Conservation (phyloP, 92 coral and sea anemone genomes). For the Bergia puertoricense region DNA sequence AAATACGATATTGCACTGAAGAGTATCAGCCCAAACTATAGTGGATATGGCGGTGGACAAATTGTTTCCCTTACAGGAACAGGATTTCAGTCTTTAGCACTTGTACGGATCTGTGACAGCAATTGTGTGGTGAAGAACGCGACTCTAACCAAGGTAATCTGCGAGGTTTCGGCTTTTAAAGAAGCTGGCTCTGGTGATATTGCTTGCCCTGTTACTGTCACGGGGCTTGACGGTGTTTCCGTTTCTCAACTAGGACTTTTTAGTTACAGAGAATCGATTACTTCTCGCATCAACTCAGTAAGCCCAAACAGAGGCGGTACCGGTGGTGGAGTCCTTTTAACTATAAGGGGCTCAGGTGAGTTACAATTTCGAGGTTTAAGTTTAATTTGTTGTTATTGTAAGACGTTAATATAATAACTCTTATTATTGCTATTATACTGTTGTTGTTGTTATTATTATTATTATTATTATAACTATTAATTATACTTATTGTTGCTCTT, state of each 20-base stretch:
- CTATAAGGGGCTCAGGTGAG: slow-evolving; percentile 81
- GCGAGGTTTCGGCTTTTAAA: slow-evolving; percentile 64
- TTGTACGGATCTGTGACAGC: slow-evolving; percentile 54
- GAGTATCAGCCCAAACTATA: slow-evolving; percentile 50
- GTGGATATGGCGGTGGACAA: slow-evolving; percentile 89
- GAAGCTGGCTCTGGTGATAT: slow-evolving; percentile 42
- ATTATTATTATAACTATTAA: too few species aligned
- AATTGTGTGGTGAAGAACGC: slow-evolving; percentile 39
- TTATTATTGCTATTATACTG: too few species aligned
- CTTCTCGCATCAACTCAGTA: slow-evolving; percentile 70
- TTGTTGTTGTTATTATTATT: too few species aligned
- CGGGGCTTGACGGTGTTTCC: slow-evolving; percentile 33
- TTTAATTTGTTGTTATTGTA: too few species aligned
- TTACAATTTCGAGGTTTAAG: not conserved
- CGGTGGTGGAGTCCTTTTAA: slow-evolving; percentile 76
- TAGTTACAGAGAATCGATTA: slow-evolving; percentile 69
- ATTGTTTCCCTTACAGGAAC: slow-evolving; percentile 64
- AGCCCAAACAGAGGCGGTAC: slow-evolving; percentile 89
- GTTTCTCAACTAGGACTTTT: slow-evolving; percentile 48
- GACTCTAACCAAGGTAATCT: slow-evolving; percentile 44
- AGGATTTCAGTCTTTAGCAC: slow-evolving; percentile 61
- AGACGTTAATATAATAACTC: too few species aligned
- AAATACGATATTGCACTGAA: slow-evolving; percentile 60
- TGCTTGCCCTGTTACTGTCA: slow-evolving; percentile 50
- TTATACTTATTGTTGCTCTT: too few species aligned